Evolutionary conservation across 1,140 invertebrate species (phyloP), one percentile per base, ranked within the genome.

Genomic region (Gerris buenoi): DNA sequence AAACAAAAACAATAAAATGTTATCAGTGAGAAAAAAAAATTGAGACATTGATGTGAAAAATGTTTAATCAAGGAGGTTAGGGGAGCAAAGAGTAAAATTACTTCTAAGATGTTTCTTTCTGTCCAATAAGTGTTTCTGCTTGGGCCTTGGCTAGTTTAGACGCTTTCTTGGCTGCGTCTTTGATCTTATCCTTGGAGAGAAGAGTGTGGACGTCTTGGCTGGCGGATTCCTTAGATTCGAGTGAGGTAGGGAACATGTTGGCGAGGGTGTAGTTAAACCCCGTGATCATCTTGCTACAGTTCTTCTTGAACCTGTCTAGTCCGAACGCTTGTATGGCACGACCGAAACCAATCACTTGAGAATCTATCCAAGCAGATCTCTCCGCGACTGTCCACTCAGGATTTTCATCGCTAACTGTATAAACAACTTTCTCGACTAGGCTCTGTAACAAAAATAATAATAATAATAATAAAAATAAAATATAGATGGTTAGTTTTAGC

Each of bases 381-480:
- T 85, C 79, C 10, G 89, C 90, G 27, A 90, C 76, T 2, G 92
- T 95, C 77, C 85, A 87, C 10, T 83, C 81, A 10, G 83, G 79
- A 74, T 89, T 86, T 60, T 88, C 84, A 3, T 85, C 81, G 67
- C 82, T 83, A 63, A 82, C 81, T 68, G 79, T 81, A 72, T 95
- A 96, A 22, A 90, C 83, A 60, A 95, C 92, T 74, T 91, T 90
- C 77, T 95, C 93, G 46, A 90, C 86, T 0, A 95, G 83, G 77
- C 84, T 90, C 92, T 95, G 76, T 2, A 80, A 82, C 75, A 72
- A 33, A 68, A 33, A 1, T 14, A 18, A n/a, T n/a, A n/a, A n/a
- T n/a, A n/a, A n/a, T n/a, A n/a, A n/a, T n/a, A n/a, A n/a, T n/a
- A n/a, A n/a, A n/a, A n/a, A n/a, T n/a, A n/a, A n/a, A n/a, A n/a